Conservation (phyloP, 2,888 invertebrate genomes). For the Eristalis intricaria region DNA sequence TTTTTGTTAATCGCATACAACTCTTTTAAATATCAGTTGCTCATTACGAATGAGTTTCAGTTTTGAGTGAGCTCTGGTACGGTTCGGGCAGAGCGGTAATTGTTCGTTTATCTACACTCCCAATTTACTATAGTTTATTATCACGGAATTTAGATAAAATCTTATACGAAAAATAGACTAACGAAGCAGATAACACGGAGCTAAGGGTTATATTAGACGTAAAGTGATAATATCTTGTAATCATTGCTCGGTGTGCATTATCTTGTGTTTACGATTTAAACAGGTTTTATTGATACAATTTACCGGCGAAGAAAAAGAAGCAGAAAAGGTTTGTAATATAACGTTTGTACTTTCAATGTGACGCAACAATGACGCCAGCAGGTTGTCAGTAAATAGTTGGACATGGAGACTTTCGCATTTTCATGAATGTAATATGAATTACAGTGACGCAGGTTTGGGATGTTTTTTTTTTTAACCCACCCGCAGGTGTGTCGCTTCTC, state of each 20-base stretch:
- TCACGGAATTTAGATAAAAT: neutral
- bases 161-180: slow-evolving; percentile 24
- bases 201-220: slow-evolving; percentile 15
- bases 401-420: neutral
- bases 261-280: slow-evolving; percentile 17
- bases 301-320: neutral
- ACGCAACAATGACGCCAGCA: slow-evolving; percentile 1
- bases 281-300: neutral
- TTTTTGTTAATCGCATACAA: slow-evolving; percentile 13
- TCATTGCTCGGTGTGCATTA: slow-evolving; percentile 1
- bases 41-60: slow-evolving; percentile 48
- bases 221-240: slow-evolving; percentile 25
- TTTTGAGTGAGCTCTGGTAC: slow-evolving; percentile 64
- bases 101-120: neutral
- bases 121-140: neutral
- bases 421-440: neutral
- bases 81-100: slow-evolving; percentile 16
- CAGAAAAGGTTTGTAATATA: slow-evolving; percentile 32
- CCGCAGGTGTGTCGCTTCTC: slow-evolving; percentile 10
- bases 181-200: slow-evolving; percentile 7
- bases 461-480: neutral
- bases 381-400: neutral
- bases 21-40: slow-evolving; percentile 47
- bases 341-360: neutral
- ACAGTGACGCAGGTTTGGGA: neutral